phyloP scores from a whole-genome alignment of 2,888 invertebrate species.

The Euplexia lucipara region DNA sequence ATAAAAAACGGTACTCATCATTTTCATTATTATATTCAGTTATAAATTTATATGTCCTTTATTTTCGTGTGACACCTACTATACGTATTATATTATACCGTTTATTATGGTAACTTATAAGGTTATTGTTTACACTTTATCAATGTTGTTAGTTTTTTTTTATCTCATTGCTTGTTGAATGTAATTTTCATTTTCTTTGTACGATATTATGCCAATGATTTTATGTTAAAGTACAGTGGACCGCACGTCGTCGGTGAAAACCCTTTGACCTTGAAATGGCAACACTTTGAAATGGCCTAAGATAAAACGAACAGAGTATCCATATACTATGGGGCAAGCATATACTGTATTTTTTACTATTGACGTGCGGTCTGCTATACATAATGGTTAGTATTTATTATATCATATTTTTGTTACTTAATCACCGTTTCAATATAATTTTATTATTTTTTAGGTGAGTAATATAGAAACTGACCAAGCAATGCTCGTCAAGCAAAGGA shows the following conservation, averaged over 20 bases:
- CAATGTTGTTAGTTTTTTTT: slow-evolving; percentile 27
- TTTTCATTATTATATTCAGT: slow-evolving; percentile 56
- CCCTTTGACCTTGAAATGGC: too few species aligned
- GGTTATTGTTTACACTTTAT: slow-evolving; percentile 33
- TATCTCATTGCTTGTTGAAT: slow-evolving; percentile 40
- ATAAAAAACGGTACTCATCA: slow-evolving; percentile 56
- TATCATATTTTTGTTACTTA: too few species aligned
- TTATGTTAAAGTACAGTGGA: slow-evolving; percentile 32
- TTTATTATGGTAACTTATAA: slow-evolving; percentile 15
- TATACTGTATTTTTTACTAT: too few species aligned
- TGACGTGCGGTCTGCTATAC: too few species aligned
- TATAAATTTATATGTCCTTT: slow-evolving; percentile 33
- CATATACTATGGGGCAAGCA: too few species aligned
- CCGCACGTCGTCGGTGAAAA: too few species aligned
- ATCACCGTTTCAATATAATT: slow-evolving; percentile 32
- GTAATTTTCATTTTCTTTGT: slow-evolving; percentile 55
- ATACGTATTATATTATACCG: slow-evolving; percentile 50
- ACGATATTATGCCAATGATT: slow-evolving; percentile 59
- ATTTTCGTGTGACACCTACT: slow-evolving; percentile 46
- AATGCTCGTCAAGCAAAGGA: slow-evolving; percentile 93
- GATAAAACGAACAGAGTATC: too few species aligned
- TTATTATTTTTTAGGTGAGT: slow-evolving; percentile 84
- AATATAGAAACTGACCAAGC: slow-evolving; percentile 95
- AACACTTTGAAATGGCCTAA: too few species aligned
- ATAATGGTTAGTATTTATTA: slow-evolving; percentile 27